Percentiles rank a stretch among this genome's conserved stretches.
Conservation (phyloP, 64 coral and sea anemone species). For the Hydrozoanthus tunicans region DNA sequence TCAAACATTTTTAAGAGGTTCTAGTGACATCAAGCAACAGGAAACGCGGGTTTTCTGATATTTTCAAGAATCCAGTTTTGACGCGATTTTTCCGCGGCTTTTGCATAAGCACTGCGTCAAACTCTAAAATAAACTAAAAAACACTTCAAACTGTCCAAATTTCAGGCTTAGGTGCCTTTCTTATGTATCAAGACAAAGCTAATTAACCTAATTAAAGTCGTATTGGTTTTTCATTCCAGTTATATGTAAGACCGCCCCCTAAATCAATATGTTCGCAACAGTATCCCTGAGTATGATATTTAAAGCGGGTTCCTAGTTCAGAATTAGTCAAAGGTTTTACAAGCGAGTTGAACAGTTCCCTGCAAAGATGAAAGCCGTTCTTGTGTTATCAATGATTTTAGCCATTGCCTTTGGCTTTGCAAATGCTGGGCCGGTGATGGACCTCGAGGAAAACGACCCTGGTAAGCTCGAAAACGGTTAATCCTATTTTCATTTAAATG, state of each 20-base stretch:
- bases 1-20: too few relatives aligned
- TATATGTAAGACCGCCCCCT: neutral
- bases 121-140: neutral
- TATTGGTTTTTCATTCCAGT: neutral
- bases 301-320: too few relatives aligned
- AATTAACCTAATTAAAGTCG: too few relatives aligned
- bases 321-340: neutral
- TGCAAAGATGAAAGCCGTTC: conserved; percentile 16
- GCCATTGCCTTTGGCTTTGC: neutral
- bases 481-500: too few relatives aligned
- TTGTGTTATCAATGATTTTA: conserved; percentile 13
- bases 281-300: too few relatives aligned
- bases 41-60: neutral
- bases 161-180: too few relatives aligned
- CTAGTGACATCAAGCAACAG: too few relatives aligned
- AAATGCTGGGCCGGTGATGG: conserved; percentile 7
- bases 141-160: neutral
- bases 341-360: neutral
- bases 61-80: neutral
- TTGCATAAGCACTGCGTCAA: neutral
- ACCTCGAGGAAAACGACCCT: conserved; percentile 6
- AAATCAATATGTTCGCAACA: too few relatives aligned
- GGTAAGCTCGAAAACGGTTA: neutral
- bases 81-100: neutral
- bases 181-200: too few relatives aligned